A percentile compares a stretch with the other conserved stretches of the same genome.
Conservation (phyloP, 2,113 vertebrate genomes). For the Procavia capensis region DNA sequence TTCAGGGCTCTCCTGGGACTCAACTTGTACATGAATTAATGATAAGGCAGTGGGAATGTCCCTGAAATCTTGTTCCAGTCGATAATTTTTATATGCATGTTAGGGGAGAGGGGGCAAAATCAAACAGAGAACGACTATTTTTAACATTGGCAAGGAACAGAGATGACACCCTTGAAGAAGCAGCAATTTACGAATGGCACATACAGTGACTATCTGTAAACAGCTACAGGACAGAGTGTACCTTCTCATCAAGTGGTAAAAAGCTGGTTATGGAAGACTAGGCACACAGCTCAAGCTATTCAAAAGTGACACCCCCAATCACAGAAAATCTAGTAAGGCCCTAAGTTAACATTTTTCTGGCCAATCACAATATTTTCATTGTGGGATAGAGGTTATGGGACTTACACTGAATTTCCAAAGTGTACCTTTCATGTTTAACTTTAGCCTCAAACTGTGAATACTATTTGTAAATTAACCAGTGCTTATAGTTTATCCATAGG, state of each 20-base stretch:
- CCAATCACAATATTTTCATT: slow-evolving; percentile 48
- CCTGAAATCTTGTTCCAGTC: not conserved
- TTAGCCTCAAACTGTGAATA: slow-evolving; percentile 24
- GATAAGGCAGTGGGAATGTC: not conserved
- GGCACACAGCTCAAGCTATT: not conserved
- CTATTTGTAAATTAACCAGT: slow-evolving; percentile 50
- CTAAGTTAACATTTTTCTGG: slow-evolving; percentile 49
- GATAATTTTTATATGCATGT: not conserved
- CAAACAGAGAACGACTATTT: slow-evolving; percentile 1
- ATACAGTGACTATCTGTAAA: not conserved
- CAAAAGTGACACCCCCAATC: slow-evolving; percentile 40
- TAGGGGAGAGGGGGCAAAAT: not conserved
- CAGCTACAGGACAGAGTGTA: slow-evolving; percentile 9
- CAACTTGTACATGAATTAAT: slow-evolving; percentile 24
- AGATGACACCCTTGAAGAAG: not conserved
- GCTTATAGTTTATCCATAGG: slow-evolving; percentile 8
- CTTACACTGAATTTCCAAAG: slow-evolving; percentile 48
- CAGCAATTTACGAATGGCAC: not conserved
- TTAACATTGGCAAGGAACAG: not conserved
- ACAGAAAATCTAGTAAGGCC: not conserved
- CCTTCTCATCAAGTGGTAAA: not conserved
- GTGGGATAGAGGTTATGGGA: slow-evolving; percentile 17
- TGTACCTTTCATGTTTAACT: slow-evolving; percentile 36
- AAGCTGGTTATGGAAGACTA: slow-evolving; percentile 17
- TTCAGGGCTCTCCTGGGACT: not conserved